A percentile compares a stretch with the other conserved stretches of the same genome.
Evolutionary conservation across 2,113 vertebrate species (phyloP).

Genomic region (Muscicapa adusta): DNA sequence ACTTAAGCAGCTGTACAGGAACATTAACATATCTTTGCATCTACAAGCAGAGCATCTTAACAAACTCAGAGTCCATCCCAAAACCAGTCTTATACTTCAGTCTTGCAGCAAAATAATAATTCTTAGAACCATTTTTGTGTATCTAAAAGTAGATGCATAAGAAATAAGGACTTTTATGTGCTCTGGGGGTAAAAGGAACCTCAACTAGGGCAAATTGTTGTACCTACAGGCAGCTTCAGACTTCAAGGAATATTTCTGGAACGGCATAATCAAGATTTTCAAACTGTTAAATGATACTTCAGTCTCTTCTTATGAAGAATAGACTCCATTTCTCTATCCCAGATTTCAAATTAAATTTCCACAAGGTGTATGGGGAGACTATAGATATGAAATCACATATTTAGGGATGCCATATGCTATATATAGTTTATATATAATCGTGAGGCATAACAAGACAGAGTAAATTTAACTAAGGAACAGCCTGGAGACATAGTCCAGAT

Average conservation of each 20-base stretch:
- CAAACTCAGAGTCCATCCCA: background rate
- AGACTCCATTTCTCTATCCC: background rate
- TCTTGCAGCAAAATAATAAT: background rate
- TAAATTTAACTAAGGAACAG: background rate
- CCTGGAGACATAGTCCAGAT: background rate
- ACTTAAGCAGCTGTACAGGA: background rate
- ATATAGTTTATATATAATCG: background rate
- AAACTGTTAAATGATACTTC: background rate
- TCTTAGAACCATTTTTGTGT: background rate
- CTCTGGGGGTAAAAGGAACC: background rate
- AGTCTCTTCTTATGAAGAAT: background rate
- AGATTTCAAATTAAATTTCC: background rate
- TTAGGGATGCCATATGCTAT: background rate
- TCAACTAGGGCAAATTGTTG: background rate
- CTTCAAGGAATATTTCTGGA: background rate
- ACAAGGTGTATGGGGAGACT: background rate
- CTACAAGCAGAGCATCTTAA: background rate
- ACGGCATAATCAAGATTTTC: background rate
- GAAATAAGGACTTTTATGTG: rapidly evolving
- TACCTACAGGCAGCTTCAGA: background rate
- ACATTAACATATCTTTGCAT: background rate
- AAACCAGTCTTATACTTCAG: background rate
- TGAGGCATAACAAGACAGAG: background rate
- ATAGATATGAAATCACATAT: background rate
- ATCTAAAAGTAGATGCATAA: background rate